Base-by-base conservation (phyloP, 2,113 vertebrate genomes). In the Hiodon tergisus region DNA sequence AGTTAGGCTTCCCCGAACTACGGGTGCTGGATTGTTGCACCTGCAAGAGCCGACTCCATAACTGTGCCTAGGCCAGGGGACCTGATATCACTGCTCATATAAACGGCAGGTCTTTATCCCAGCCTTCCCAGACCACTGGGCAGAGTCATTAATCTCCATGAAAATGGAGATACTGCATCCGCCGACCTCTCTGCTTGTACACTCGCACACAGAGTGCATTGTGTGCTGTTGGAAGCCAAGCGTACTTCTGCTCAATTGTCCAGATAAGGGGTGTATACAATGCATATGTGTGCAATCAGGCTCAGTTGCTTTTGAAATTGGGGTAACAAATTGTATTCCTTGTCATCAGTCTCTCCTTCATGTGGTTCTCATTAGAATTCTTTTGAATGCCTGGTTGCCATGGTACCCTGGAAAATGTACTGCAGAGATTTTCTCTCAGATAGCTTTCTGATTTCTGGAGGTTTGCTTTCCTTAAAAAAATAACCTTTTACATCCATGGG, bases 341-440 rank as follows among this genome's bases (percentile, higher is more conserved):
- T 87, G 82, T 87, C 89, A 90, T 91, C 87, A 85, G 76, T 74
- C 81, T 83, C 76, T 79, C 81, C 80, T 85, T 85, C 79, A 83
- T 82, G 84, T 82, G 86, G 86, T 85, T 84, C 89, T 87, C 87
- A 91, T 91, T 88, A 89, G 86, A 86, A 88, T 89, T 89, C 83
- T 87, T 88, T 85, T 85, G 84, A 91, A 87, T 87, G 87, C 80
- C 78, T 85, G 80, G 91, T 91, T 91, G 88, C 89, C 88, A 91
- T 92, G 88, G 89, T 76, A 91, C 85, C 89, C 86, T 85, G 83
- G 86, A 88, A 85, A 89, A 89, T 84, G 81, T 88, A 85, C 83
- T 74, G 78, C 81, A 71, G 79, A 80, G 79, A 83, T 86, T 78
- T 81, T 84, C 77, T 73, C 72, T 83, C 73, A 88, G 85, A 88